Evolutionary conservation across 2,888 invertebrate genomes (phyloP), one percentile per base, ranked within the genome.

Genomic region (Stenchaetothrips biformis): DNA sequence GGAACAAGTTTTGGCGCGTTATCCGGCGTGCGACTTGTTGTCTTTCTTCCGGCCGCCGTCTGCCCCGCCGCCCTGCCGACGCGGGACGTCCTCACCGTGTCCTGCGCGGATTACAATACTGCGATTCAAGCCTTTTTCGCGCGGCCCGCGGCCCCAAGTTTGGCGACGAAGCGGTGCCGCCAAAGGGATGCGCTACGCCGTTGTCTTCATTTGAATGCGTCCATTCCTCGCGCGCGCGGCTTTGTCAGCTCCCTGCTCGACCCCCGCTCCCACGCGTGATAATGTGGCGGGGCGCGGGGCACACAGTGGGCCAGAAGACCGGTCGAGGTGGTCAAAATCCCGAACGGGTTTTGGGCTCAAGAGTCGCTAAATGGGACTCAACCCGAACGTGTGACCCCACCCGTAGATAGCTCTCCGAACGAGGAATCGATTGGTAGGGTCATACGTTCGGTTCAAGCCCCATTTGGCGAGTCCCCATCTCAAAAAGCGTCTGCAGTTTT

Each of bases 201-300:
- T 37, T 37, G 37, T 37, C 37, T 37, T 37, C 37, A 37, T 37
- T 4, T 37, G 37, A 37, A 37, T 37, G 37, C 37, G 37, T 37
- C 37, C 37, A 37, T 37, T 37, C 37, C 37, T 27, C 77, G 47
- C 77, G 25, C n/a, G 47, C 80, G 62, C 79, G 48, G 25, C 21
- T 59, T 80, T 62, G 21, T 74, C 48, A 13, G n/a, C 48, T 47
- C 77, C 74, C 77, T 11, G 47, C 53, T 80, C 80, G 79, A 27
- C 47, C 59, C 79, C 78, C 37, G 49, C 47, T 87, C 86, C 90
- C 90, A 88, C 88, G 85, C 86, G 90, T 90, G 89, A 87, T 89
- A 89, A 90, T 90, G 90, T 90, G 83, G 90, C 89, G 88, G 88
- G 88, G 89, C 89, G 90, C 91, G 90, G 89, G 90, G 90, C 90